phyloP scores from a whole-genome alignment of 2,113 vertebrate genomes.

The Misgurnus mizolepis region DNA sequence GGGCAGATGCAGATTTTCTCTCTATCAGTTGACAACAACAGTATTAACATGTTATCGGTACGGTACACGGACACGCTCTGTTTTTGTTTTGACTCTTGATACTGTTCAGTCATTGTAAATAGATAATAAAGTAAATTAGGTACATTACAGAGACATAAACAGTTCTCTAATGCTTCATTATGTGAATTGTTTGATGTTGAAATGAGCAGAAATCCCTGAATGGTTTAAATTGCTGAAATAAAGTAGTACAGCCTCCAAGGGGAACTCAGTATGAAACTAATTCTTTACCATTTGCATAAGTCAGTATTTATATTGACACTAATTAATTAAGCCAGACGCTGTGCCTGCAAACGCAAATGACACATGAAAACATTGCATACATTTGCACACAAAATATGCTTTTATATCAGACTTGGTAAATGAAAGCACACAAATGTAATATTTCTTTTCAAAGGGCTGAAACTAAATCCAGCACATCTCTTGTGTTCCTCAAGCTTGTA shows the following conservation, averaged over 20 bases:
- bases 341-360: not conserved
- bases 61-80: not conserved
- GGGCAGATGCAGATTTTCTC: not conserved
- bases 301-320: not conserved
- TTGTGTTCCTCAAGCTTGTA: constrained; percentile 28
- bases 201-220: not conserved
- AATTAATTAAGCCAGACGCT: not conserved
- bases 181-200: not conserved
- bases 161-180: not conserved
- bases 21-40: not conserved
- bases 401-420: not conserved
- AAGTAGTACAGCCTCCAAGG: not conserved
- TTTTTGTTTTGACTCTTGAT: not conserved
- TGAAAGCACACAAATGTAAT: too few relatives aligned
- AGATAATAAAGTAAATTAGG: not conserved
- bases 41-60: too few relatives aligned
- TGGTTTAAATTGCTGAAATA: not conserved
- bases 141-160: not conserved
- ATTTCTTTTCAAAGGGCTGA: not conserved
- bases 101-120: not conserved
- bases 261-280: constrained; percentile 4
- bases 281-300: not conserved
- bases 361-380: not conserved
- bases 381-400: not conserved
- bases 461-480: constrained; percentile 37